Percentiles rank a stretch among this genome's conserved stretches.
Evolutionary conservation across 2,113 vertebrate species (phyloP).

Genomic region (Muscicapa adusta): DNA sequence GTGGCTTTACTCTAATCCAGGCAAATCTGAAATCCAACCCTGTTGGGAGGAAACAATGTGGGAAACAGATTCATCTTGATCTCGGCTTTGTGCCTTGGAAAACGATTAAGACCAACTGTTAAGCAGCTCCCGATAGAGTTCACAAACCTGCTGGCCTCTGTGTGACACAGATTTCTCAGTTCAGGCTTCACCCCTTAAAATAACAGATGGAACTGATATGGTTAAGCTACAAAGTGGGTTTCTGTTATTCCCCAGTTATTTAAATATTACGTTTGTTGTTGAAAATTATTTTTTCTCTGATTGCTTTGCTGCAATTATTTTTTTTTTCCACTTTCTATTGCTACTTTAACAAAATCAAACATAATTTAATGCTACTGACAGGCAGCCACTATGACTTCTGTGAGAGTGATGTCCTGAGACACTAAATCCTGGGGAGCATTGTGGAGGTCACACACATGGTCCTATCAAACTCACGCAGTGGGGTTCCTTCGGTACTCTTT

Average conservation of each 20-base stretch:
- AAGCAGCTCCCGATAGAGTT: conserved; percentile 57
- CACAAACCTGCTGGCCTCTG: conserved; percentile 59
- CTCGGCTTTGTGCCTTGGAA: conserved; percentile 70
- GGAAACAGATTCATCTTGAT: conserved; percentile 72
- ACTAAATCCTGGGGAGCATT: background rate
- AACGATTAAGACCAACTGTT: conserved; percentile 70
- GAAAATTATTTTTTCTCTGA: conserved; percentile 1
- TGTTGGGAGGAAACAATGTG: conserved; percentile 73
- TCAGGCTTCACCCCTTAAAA: conserved; percentile 51
- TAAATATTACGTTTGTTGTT: conserved; percentile 21
- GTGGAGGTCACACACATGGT: conserved; percentile 3
- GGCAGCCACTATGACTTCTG: background rate
- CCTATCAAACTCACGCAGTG: background rate
- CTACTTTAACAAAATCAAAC: background rate
- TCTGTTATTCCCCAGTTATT: background rate
- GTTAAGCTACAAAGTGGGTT: background rate
- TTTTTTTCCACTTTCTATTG: background rate
- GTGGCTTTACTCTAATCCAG: conserved; percentile 71
- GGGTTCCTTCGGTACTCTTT: conserved; percentile 21
- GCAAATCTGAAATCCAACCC: conserved; percentile 71
- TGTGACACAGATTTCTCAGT: conserved; percentile 50
- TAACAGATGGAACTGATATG: conserved; percentile 50
- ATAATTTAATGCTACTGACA: background rate
- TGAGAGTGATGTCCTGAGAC: background rate
- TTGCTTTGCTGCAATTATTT: background rate